Base-by-base conservation (phyloP, 2,888 invertebrate species). In the Falcaria lacertinaria region DNA sequence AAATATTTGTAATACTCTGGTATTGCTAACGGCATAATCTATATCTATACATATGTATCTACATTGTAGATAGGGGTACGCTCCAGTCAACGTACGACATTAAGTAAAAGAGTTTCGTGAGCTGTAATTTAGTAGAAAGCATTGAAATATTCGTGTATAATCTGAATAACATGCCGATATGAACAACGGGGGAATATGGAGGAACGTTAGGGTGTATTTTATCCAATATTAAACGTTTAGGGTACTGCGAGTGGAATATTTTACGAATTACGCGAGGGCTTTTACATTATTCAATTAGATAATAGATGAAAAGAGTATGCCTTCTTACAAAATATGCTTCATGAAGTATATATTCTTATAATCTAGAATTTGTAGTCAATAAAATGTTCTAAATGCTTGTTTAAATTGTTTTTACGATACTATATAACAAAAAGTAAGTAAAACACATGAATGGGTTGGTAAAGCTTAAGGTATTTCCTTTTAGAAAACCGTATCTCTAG, bases 61-160 rank as follows among this genome's bases (percentile, higher is more conserved):
- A n/a, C n/a, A n/a, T n/a, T 22, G 37, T 22, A 19, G 14, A 37
- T 22, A 39, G 46, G 53, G 48, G 65, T 63, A 68, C 64, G 69
- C 65, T 74, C 55, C 63, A 64, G 57, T 60, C 74, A 60, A 70
- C 64, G 67, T 66, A 73, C 71, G 70, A 75, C 78, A 76, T 81
- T 81, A 80, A 80, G 79, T 80, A 80, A 84, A 86, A 85, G 81
- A 82, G 78, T 82, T 80, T 71, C 85, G 84, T 85, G 81, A 75
- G 79, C 80, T 82, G 84, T 88, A 88, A 89, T 89, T 89, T 88
- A 85, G 85, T 87, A 88, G 85, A 89, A 86, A 88, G 88, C 89
- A 87, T 88, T 87, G 89, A 88, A 88, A 87, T 87, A 87, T 88
- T 88, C 88, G 86, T 89, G 88, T 88, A 83, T 88, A 88, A 87